phyloP scores from a whole-genome alignment of 2,113 vertebrate species.

The Chionodraco myersi region DNA sequence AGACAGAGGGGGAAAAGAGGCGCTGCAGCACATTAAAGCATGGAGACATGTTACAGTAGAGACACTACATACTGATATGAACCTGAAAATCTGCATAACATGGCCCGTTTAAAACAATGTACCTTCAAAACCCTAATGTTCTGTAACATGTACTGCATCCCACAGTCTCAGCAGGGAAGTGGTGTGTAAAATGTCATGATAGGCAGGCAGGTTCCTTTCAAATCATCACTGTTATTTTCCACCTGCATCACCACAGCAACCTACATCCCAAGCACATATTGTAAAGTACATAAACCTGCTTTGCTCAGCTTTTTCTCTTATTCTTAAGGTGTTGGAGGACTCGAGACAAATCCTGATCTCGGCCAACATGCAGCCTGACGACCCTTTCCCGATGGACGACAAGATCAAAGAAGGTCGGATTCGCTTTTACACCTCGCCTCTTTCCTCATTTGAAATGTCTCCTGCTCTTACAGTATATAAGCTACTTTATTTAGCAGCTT shows the following conservation, averaged over 20 bases:
- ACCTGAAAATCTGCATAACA: too few relatives aligned
- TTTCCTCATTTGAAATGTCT: constrained; percentile 3
- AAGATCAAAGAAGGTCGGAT: constrained; percentile 96
- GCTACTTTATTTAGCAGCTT: background rate
- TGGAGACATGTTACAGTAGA: too few relatives aligned
- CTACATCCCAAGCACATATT: background rate
- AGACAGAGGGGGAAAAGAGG: too few relatives aligned
- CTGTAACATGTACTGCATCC: too few relatives aligned
- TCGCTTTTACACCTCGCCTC: constrained; percentile 13
- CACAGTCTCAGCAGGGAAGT: background rate
- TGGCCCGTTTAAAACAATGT: too few relatives aligned
- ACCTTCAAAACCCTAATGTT: too few relatives aligned
- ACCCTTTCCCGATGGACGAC: constrained; percentile 95
- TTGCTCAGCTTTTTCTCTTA: background rate
- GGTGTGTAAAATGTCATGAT: background rate
- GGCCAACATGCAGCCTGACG: constrained; percentile 90
- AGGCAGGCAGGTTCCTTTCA: background rate
- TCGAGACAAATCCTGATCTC: constrained; percentile 89
- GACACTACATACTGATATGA: too few relatives aligned
- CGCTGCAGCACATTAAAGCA: too few relatives aligned
- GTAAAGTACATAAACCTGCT: background rate
- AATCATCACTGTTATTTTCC: background rate
- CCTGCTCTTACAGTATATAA: constrained; percentile 27
- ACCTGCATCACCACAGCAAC: background rate
- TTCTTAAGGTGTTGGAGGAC: constrained; percentile 92